Evolutionary conservation across 53 echinoderm and acorn worm genomes (phyloP).

Genomic region (Astropecten irregularis): DNA sequence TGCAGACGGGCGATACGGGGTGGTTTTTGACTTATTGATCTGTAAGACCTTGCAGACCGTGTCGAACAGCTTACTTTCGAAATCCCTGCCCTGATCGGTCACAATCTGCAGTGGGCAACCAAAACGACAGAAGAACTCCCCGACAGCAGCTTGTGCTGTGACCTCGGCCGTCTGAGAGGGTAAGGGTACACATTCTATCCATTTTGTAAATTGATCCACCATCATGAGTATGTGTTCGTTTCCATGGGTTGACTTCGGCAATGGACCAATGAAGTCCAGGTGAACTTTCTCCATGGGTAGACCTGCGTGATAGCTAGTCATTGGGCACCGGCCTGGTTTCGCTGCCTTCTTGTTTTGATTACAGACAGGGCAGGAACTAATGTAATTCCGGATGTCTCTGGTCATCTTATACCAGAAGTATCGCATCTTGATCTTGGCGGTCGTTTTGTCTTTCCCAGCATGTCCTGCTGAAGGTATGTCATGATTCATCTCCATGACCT

Average conservation of each 20-base stretch:
- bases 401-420: slow-evolving; percentile 48
- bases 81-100: slow-evolving; percentile 53
- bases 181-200: too few relatives aligned
- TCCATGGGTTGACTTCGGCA: slow-evolving; percentile 32
- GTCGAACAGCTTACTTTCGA: slow-evolving; percentile 35
- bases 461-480: slow-evolving; percentile 52
- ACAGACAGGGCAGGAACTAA: slow-evolving; percentile 5
- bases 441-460: slow-evolving; percentile 22
- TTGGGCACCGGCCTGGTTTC: slow-evolving; percentile 17
- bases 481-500: slow-evolving; percentile 18
- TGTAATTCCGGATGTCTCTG: slow-evolving; percentile 8
- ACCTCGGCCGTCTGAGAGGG: too few relatives aligned
- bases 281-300: slow-evolving; percentile 41
- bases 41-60: slow-evolving; percentile 22
- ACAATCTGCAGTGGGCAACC: too few relatives aligned
- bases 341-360: slow-evolving; percentile 33
- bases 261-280: slow-evolving; percentile 40
- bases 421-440: background rate
- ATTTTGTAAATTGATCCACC: too few relatives aligned
- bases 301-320: slow-evolving; percentile 51
- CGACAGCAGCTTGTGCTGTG: too few relatives aligned
- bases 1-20: slow-evolving; percentile 16
- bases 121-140: slow-evolving; percentile 37
- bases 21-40: slow-evolving; percentile 11
- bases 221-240: slow-evolving; percentile 52